phyloP scores from a whole-genome alignment of 2,888 invertebrate genomes.

The Atethmia centrago region DNA sequence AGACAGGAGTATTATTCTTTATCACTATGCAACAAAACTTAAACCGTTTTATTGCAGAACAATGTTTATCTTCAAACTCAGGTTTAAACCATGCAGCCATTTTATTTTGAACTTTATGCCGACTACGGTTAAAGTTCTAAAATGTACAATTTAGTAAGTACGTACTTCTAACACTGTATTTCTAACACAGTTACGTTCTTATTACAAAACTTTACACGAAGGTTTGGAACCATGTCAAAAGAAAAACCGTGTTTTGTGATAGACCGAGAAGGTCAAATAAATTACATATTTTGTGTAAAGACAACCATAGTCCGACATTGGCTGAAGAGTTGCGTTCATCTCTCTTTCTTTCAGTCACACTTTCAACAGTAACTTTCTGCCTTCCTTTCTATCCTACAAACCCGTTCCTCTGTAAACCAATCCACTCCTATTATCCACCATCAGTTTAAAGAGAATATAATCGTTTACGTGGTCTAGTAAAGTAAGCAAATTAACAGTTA shows the following conservation, averaged over 20 bases:
- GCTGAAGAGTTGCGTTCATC: no score
- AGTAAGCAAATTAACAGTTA: constrained; percentile 42
- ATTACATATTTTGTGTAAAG: background rate
- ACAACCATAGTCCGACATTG: background rate
- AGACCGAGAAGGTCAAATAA: no score
- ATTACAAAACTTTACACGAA: no score
- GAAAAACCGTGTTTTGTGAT: no score
- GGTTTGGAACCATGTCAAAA: no score
- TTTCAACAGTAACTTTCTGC: background rate
- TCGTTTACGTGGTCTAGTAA: background rate
- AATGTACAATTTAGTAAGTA: background rate
- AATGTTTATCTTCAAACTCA: background rate
- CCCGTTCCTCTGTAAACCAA: background rate
- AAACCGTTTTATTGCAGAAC: background rate
- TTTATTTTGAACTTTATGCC: background rate
- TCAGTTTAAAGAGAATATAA: constrained; percentile 26
- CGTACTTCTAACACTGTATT: no score
- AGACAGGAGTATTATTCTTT: background rate
- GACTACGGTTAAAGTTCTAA: background rate
- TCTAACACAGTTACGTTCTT: no score
- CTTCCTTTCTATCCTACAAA: background rate
- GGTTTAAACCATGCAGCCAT: background rate
- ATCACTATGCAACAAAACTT: background rate
- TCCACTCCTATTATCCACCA: background rate
- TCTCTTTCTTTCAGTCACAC: no score